Base-by-base conservation (phyloP, 2,888 invertebrate genomes). In the Cacoxenus indagator region DNA sequence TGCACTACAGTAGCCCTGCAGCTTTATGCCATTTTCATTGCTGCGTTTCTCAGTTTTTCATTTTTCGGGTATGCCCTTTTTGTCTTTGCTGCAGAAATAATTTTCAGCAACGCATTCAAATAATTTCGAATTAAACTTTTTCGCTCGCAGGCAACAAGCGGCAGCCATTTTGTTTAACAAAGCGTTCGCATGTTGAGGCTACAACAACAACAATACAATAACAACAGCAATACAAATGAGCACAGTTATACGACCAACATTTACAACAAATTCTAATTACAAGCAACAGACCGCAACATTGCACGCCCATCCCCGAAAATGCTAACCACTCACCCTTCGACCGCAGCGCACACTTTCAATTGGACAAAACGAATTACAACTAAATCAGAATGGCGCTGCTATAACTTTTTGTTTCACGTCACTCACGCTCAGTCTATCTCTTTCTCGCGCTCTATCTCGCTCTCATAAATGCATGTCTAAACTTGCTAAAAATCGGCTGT, bases 61-160 rank as follows among this genome's bases (percentile, higher is more conserved):
- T 14, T 54, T 54, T n/a, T n/a, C n/a, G n/a, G n/a, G n/a, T n/a
- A n/a, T n/a, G 54, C 4, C n/a, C 6, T n/a, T 37, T 37, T n/a
- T 48, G 11, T 8, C 48, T 48, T n/a, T 4, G 8, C 11, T 55
- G 9, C n/a, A 24, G n/a, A 27, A 29, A 17, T 29, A 57, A 27
- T 57, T 80, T 76, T 75, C 68, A 75, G 71, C 76, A 68, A 73
- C 82, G 76, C 74, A 72, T 73, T 82, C 75, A 78, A 78, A 78
- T 77, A 77, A 73, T 78, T 48, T 81, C 73, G 77, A 81, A 82
- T 81, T 77, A 74, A 81, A 80, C 77, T 80, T 82, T 77, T 73
- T 72, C 67, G 26, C 55, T 55, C 19, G 6, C 24, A 51, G 26
- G 57, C 29, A 57, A 27, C 19, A 22, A 9, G 51, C 26, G 9